phyloP scores from a whole-genome alignment of 2,113 vertebrate species.

The Rafetus swinhoei region DNA sequence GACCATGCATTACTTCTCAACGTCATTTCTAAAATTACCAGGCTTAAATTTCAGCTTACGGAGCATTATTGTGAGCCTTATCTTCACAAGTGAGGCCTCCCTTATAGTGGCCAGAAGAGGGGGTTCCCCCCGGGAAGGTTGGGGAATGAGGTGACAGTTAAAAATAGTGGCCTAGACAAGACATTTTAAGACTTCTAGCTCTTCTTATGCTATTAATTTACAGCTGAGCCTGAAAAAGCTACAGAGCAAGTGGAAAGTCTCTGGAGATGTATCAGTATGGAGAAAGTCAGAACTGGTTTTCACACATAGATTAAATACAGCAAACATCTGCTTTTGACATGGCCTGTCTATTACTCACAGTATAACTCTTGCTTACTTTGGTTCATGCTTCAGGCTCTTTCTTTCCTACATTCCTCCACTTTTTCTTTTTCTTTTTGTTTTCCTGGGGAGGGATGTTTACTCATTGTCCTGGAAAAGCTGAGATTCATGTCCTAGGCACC shows the following conservation, averaged over 20 bases:
- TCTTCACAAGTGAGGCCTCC: slow-evolving; percentile 9
- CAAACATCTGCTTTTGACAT: no score
- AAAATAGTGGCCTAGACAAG: slow-evolving; percentile 19
- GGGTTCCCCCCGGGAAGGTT: background rate
- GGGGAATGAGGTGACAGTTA: background rate
- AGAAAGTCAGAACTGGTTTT: background rate
- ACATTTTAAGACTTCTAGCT: slow-evolving; percentile 57
- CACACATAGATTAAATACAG: background rate
- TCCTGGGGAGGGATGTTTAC: no score
- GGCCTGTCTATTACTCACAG: no score
- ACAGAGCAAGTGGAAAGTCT: slow-evolving; percentile 38
- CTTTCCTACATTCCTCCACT: no score
- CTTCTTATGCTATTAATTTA: slow-evolving; percentile 61
- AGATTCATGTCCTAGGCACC: background rate
- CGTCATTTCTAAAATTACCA: slow-evolving; percentile 53
- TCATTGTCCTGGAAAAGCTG: background rate
- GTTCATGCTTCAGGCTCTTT: no score
- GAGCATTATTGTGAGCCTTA: slow-evolving; percentile 80
- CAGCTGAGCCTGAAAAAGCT: slow-evolving; percentile 23
- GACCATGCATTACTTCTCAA: slow-evolving; percentile 8
- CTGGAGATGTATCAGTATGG: background rate
- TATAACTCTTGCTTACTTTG: no score
- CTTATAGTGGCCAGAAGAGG: background rate
- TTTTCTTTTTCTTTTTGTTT: no score
- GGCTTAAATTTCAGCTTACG: slow-evolving; percentile 87